phyloP scores from a whole-genome alignment of 2,888 invertebrate genomes.

The Agrochola circellaris region DNA sequence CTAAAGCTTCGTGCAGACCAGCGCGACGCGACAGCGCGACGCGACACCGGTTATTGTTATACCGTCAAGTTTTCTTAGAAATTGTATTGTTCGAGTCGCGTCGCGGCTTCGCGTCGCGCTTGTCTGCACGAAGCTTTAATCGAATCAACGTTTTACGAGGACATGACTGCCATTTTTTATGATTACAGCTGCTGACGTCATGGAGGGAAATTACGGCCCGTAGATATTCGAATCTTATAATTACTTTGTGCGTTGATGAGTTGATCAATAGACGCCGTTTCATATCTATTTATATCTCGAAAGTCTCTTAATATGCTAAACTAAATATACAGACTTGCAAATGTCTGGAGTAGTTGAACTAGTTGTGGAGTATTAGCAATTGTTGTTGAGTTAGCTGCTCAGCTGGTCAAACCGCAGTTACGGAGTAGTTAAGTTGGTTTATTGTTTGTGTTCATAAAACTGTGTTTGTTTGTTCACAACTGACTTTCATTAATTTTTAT shows the following conservation, averaged over 20 bases:
- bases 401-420: constrained; percentile 17
- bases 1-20: no score
- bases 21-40: no score
- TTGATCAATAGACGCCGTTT: constrained; percentile 43
- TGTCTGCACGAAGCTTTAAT: no score
- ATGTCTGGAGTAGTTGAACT: constrained; percentile 21
- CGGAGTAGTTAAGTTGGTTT: constrained; percentile 28
- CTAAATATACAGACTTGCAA: constrained; percentile 32
- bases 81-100: no score
- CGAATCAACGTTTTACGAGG: constrained; percentile 44
- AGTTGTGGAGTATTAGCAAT: constrained; percentile 22
- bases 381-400: constrained; percentile 32
- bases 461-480: constrained; percentile 1
- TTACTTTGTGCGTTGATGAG: constrained; percentile 51
- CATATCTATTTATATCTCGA: constrained; percentile 48
- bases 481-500: constrained; percentile 13
- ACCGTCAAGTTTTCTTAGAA: no score
- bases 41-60: no score
- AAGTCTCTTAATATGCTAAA: constrained; percentile 33
- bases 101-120: no score
- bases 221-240: constrained; percentile 51
- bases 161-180: constrained; percentile 50
- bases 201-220: constrained; percentile 47
- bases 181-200: constrained; percentile 55
- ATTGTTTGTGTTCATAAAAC: constrained; percentile 26